A percentile compares a stretch with the other conserved stretches of the same genome.
phyloP scores from a whole-genome alignment of 2,797 vertebrate species.

The Argya squamiceps region DNA sequence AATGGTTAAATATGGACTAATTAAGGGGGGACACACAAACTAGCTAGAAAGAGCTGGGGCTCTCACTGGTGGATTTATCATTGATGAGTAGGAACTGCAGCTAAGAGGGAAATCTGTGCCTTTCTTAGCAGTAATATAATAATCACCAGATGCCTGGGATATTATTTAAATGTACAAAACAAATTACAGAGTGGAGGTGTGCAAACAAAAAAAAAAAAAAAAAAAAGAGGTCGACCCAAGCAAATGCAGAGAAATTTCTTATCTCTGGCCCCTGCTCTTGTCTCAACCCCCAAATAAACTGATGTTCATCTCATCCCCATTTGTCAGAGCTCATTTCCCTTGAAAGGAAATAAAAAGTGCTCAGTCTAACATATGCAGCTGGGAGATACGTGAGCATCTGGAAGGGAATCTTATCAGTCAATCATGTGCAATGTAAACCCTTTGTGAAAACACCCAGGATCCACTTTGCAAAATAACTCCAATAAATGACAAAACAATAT shows the following conservation, averaged over 20 bases:
- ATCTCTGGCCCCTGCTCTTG: not conserved
- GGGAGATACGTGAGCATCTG: not conserved
- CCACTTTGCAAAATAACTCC: not conserved
- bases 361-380: not conserved
- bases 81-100: not conserved
- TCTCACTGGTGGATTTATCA: not conserved
- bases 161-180: not conserved
- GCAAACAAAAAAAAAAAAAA: not conserved
- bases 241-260: not conserved
- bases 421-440: not conserved
- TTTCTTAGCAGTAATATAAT: not conserved
- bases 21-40: not conserved
- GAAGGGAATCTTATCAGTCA: slow-evolving; percentile 26
- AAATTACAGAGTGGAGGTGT: not conserved
- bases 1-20: slow-evolving; percentile 7
- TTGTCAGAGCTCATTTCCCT: slow-evolving; percentile 28
- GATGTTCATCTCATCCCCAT: not conserved
- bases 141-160: not conserved
- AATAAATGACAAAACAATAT: slow-evolving; percentile 18
- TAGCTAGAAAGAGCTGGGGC: not conserved
- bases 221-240: fast-evolving
- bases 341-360: slow-evolving; percentile 2
- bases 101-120: not conserved
- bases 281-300: not conserved
- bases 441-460: not conserved